Conservation (phyloP, 2,888 invertebrate genomes). For the Chymomyza amoena region DNA sequence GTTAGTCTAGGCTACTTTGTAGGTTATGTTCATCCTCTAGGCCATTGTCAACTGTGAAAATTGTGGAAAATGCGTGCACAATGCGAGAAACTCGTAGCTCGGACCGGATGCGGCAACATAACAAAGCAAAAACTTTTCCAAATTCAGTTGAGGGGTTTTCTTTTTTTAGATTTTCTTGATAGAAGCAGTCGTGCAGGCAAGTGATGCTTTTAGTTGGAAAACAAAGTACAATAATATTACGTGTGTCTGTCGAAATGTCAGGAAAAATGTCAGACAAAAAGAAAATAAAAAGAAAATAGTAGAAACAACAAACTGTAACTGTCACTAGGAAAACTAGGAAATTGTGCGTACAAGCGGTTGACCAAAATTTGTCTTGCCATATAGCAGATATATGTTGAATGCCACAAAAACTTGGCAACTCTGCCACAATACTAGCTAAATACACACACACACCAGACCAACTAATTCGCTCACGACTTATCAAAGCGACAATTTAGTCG, state of each 20-base stretch:
- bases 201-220: slow-evolving; percentile 4
- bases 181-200: neutral
- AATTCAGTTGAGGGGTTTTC: neutral
- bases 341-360: neutral
- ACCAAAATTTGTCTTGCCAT: neutral
- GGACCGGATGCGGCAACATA: neutral
- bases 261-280: neutral
- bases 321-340: neutral
- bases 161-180: neutral
- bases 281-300: neutral
- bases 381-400: neutral
- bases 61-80: slow-evolving; percentile 2
- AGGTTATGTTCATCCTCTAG: neutral
- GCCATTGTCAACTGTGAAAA: neutral
- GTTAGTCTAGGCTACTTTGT: neutral
- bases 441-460: neutral
- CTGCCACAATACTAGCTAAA: neutral
- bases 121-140: neutral
- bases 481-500: slow-evolving; percentile 70
- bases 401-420: neutral
- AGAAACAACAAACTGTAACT: neutral
- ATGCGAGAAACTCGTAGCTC: neutral
- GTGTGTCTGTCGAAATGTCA: slow-evolving; percentile 5
- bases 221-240: slow-evolving; percentile 3
- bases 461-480: slow-evolving; percentile 32